phyloP scores from a whole-genome alignment of 1,140 invertebrate genomes.

The roundworm (Caenorhabditis elegans) region DNA sequence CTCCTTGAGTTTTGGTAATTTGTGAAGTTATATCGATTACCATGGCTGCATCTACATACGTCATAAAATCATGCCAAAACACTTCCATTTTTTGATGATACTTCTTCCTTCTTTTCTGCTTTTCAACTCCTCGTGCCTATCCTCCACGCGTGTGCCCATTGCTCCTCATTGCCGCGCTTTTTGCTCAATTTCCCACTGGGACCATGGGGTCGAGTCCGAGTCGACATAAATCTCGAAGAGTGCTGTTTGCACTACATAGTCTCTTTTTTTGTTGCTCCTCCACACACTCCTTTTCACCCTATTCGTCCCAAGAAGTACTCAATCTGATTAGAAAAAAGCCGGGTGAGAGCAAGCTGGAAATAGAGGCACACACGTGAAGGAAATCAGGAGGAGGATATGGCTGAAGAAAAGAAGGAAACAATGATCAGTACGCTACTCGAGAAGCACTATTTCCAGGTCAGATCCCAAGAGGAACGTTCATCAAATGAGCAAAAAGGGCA shows the following conservation, averaged over 20 bases:
- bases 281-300: background rate
- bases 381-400: too few species aligned
- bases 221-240: slow-evolving; percentile 23
- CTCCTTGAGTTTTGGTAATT: too few species aligned
- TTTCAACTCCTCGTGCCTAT: background rate
- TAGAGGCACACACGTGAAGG: background rate
- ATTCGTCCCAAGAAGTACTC: background rate
- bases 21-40: too few species aligned
- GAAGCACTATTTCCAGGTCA: slow-evolving; percentile 31
- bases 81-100: background rate
- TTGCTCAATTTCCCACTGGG: slow-evolving; percentile 3
- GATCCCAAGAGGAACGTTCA: slow-evolving; percentile 29
- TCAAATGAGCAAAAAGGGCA: background rate
- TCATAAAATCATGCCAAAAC: slow-evolving; percentile 5
- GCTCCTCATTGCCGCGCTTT: background rate
- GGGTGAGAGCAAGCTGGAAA: background rate
- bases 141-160: too few species aligned
- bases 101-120: background rate
- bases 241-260: background rate
- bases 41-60: too few species aligned
- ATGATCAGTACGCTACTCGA: slow-evolving; percentile 26
- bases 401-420: background rate
- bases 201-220: slow-evolving; percentile 7
- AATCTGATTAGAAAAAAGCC: slow-evolving; percentile 21
- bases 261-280: background rate